A percentile compares a stretch with the other conserved stretches of the same genome.
phyloP scores from a whole-genome alignment of 1,140 invertebrate genomes.

The Drosophila leontia region DNA sequence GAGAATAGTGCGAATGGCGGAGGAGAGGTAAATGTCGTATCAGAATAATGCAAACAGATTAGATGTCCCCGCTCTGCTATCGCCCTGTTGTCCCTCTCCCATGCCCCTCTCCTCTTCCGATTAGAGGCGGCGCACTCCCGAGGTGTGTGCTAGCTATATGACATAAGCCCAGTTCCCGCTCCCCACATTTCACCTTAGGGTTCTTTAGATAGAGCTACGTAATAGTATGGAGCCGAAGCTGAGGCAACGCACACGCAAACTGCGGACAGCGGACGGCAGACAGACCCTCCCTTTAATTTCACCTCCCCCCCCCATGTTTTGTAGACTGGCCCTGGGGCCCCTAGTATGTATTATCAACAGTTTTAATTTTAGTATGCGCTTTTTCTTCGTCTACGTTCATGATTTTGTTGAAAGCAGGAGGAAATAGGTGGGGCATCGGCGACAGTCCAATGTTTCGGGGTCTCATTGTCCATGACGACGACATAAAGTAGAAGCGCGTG shows the following conservation, averaged over 20 bases:
- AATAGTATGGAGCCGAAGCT: slow-evolving; percentile 23
- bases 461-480: slow-evolving; percentile 21
- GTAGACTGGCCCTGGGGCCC: slow-evolving; percentile 21
- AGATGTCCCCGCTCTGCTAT: slow-evolving; percentile 32
- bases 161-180: slow-evolving; percentile 39
- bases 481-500: slow-evolving; percentile 23
- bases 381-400: slow-evolving; percentile 25
- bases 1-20: slow-evolving; percentile 14
- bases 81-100: not conserved
- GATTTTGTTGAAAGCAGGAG: slow-evolving; percentile 9
- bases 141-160: slow-evolving; percentile 45
- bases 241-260: slow-evolving; percentile 29
- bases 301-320: slow-evolving; percentile 8
- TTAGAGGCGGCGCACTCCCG: slow-evolving; percentile 42
- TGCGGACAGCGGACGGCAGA: slow-evolving; percentile 1
- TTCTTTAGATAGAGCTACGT: slow-evolving; percentile 44
- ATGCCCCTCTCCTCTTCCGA: not conserved
- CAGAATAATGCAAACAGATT: slow-evolving; percentile 48
- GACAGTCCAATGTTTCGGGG: slow-evolving; percentile 7
- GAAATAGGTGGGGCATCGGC: slow-evolving; percentile 20
- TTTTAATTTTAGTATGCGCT: slow-evolving; percentile 46
- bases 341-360: slow-evolving; percentile 43
- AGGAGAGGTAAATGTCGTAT: slow-evolving; percentile 33
- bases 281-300: not conserved
- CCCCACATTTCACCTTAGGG: slow-evolving; percentile 34